phyloP scores from a whole-genome alignment of 2,797 vertebrate genomes.

The Poeciliopsis infans region DNA sequence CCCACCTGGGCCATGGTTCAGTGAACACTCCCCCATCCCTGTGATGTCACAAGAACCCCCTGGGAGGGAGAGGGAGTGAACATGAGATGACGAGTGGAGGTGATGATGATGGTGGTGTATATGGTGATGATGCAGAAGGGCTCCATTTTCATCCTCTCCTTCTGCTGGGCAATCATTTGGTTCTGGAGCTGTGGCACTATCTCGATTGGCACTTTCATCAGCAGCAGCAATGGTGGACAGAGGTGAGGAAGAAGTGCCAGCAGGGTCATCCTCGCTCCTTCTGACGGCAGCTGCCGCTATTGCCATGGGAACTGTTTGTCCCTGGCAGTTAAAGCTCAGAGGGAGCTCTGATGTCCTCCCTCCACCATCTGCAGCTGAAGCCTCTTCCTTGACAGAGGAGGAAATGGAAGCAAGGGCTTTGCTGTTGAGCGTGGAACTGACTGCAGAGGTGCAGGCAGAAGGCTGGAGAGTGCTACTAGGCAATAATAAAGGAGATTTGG shows the following conservation, averaged over 20 bases:
- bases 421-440: slow-evolving; percentile 84
- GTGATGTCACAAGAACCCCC: slow-evolving; percentile 90
- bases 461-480: slow-evolving; percentile 98
- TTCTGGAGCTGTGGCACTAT: slow-evolving; percentile 99
- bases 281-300: slow-evolving; percentile 81
- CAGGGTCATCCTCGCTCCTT: slow-evolving; percentile 89
- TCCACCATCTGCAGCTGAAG: slow-evolving; percentile 88
- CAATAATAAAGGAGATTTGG: slow-evolving; percentile 99
- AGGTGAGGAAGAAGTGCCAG: slow-evolving; percentile 81
- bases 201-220: slow-evolving; percentile 99
- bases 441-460: slow-evolving; percentile 87
- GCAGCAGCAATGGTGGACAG: slow-evolving; percentile 80
- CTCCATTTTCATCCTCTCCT: slow-evolving; percentile 92
- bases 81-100: slow-evolving; percentile 81
- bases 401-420: slow-evolving; percentile 91
- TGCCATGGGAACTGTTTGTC: slow-evolving; percentile 75
- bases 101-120: slow-evolving; percentile 90
- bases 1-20: slow-evolving; percentile 79
- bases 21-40: slow-evolving; percentile 90
- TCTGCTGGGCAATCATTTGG: slow-evolving; percentile 97
- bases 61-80: slow-evolving; percentile 85
- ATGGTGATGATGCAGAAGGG: slow-evolving; percentile 84
- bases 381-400: slow-evolving; percentile 91
- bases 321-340: slow-evolving; percentile 99
- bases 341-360: slow-evolving; percentile 88